Evolutionary conservation across 2,888 invertebrate species (phyloP).

Genomic region (Athripsodes cinereus): DNA sequence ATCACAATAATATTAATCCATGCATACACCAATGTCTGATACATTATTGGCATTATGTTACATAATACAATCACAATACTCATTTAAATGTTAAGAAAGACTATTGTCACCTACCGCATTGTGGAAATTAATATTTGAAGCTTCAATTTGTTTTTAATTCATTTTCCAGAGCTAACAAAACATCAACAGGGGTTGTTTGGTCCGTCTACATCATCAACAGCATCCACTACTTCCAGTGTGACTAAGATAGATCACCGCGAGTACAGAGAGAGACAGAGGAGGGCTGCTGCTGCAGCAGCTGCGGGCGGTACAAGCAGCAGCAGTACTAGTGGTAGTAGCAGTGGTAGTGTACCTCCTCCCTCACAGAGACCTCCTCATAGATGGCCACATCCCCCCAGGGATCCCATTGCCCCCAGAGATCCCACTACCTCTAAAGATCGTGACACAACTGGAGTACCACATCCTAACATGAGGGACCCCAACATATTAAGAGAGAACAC

Average conservation of each 20-base stretch:
- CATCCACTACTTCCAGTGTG: conserved; percentile 36
- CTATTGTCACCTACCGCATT: no score
- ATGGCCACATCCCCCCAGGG: conserved; percentile 27
- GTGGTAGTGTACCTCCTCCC: conserved; percentile 33
- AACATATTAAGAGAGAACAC: not conserved
- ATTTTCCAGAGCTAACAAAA: conserved; percentile 21
- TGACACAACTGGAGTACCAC: conserved; percentile 33
- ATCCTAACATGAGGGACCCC: not conserved
- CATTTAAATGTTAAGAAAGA: no score
- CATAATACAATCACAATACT: no score
- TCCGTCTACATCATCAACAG: conserved; percentile 32
- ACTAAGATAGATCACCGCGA: conserved; percentile 53
- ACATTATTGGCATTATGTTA: no score
- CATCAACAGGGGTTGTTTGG: conserved; percentile 30
- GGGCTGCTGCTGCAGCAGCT: not conserved
- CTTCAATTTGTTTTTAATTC: no score
- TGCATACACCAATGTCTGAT: no score
- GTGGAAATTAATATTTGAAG: no score
- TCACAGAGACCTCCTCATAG: conserved; percentile 27
- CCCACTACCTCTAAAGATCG: conserved; percentile 37
- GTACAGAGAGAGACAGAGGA: conserved; percentile 56
- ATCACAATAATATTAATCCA: no score
- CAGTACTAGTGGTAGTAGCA: not conserved
- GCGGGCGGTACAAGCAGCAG: conserved; percentile 1
- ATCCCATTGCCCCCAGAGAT: conserved; percentile 29